A percentile compares a stretch with the other conserved stretches of the same genome.
These are phyloP conservation scores for Meandrusa payeni DNA, from an alignment of 2,888 invertebrate species.

Conservation along the genomic window DNA sequence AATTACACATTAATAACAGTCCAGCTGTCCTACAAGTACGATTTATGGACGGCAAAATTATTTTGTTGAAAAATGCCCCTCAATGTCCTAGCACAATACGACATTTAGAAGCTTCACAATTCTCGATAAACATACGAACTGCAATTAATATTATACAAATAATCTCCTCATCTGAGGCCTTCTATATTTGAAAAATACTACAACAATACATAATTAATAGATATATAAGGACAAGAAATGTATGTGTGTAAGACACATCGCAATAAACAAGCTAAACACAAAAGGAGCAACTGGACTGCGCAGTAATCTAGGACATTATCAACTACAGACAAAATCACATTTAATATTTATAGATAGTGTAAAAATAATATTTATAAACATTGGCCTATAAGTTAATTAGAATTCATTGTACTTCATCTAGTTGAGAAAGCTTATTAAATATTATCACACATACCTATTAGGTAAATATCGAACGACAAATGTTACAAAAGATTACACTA, in stretches of 20 bases:
- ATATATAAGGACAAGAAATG: neutral
- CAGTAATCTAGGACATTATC: constrained; percentile 54
- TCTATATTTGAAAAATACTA: neutral
- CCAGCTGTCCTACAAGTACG: constrained; percentile 56
- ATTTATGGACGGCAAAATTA: constrained; percentile 75
- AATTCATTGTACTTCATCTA: constrained; percentile 76
- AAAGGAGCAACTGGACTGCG: constrained; percentile 55
- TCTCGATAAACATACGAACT: constrained; percentile 1
- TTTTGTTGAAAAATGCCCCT: constrained; percentile 48
- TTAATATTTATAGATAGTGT: constrained; percentile 71
- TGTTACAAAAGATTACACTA: constrained; percentile 67
- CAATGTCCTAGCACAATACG: constrained; percentile 6
- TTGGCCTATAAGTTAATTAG: constrained; percentile 71
- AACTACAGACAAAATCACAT: constrained; percentile 73
- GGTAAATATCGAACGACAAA: constrained; percentile 65
- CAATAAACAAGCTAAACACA: constrained; percentile 29
- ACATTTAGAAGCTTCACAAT: constrained; percentile 16
- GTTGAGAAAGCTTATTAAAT: constrained; percentile 75
- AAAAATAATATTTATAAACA: constrained; percentile 78
- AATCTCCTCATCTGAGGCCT: neutral
- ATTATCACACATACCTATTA: constrained; percentile 78
- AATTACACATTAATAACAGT: constrained; percentile 49
- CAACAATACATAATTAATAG: neutral
- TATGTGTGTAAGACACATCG: constrained; percentile 9
- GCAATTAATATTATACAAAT: constrained; percentile 11